Percentiles rank a stretch among this genome's conserved stretches.
Conservation (phyloP, 2,888 invertebrate species). For the Galerucella pusilla region DNA sequence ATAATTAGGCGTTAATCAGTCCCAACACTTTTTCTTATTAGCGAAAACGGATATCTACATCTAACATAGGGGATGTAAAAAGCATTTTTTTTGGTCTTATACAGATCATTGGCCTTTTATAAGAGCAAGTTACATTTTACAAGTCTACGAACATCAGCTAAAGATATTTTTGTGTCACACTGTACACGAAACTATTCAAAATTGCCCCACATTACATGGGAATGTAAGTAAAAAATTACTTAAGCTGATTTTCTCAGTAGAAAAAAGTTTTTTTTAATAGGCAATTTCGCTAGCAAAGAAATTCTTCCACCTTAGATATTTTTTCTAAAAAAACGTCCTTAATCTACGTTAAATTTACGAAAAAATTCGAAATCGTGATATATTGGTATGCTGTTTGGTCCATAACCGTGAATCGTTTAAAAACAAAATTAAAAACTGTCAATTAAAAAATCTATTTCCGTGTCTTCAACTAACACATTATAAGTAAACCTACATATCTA, state of each 20-base stretch:
- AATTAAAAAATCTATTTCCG: conserved; percentile 2
- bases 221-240: too few species aligned
- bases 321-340: not conserved
- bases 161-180: too few species aligned
- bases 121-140: too few species aligned
- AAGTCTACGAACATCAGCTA: too few species aligned
- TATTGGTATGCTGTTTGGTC: conserved; percentile 13
- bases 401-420: not conserved
- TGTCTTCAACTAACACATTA: conserved; percentile 18
- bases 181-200: too few species aligned
- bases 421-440: conserved; percentile 10
- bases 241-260: too few species aligned
- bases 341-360: not conserved
- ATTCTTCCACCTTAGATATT: not conserved
- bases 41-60: conserved; percentile 29
- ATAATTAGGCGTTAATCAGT: conserved; percentile 51
- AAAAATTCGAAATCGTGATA: conserved; percentile 6
- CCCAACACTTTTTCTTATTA: conserved; percentile 43
- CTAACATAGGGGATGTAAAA: not conserved
- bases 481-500: conserved; percentile 27
- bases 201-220: too few species aligned
- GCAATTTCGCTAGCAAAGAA: not conserved
- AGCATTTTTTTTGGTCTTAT: too few species aligned
- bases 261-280: too few species aligned
- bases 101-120: too few species aligned